Evolutionary conservation across 1,140 invertebrate species (phyloP).

Genomic region (Metopolophium dirhodum): DNA sequence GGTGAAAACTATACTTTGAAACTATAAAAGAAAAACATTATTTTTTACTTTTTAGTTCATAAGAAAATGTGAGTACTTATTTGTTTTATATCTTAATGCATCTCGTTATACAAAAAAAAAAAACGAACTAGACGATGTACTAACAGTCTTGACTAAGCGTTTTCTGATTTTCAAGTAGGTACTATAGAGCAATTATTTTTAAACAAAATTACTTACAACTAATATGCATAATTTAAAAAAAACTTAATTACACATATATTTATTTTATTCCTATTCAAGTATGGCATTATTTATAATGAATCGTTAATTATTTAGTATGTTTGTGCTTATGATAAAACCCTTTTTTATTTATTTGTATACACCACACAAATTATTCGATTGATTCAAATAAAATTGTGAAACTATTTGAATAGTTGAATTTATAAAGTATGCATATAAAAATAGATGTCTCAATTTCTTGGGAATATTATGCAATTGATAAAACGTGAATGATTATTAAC

Average conservation of each 20-base stretch:
- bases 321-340: background rate
- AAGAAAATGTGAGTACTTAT: background rate
- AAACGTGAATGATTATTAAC: background rate
- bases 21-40: background rate
- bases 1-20: background rate
- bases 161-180: background rate
- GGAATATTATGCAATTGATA: background rate
- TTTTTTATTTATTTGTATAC: background rate
- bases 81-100: background rate
- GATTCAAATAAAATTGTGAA: background rate
- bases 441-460: background rate
- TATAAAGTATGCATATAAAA: background rate
- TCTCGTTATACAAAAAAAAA: background rate
- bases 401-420: background rate
- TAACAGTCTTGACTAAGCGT: conserved; percentile 26
- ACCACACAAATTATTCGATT: background rate
- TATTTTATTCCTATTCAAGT: background rate
- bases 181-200: background rate
- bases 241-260: background rate
- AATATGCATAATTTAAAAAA: background rate
- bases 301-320: background rate
- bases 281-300: background rate
- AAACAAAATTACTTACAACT: background rate
- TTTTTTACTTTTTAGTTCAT: background rate
- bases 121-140: background rate